A percentile compares a stretch with the other conserved stretches of the same genome.
phyloP scores from a whole-genome alignment of 2,888 invertebrate species.

The Drosophila limbata region DNA sequence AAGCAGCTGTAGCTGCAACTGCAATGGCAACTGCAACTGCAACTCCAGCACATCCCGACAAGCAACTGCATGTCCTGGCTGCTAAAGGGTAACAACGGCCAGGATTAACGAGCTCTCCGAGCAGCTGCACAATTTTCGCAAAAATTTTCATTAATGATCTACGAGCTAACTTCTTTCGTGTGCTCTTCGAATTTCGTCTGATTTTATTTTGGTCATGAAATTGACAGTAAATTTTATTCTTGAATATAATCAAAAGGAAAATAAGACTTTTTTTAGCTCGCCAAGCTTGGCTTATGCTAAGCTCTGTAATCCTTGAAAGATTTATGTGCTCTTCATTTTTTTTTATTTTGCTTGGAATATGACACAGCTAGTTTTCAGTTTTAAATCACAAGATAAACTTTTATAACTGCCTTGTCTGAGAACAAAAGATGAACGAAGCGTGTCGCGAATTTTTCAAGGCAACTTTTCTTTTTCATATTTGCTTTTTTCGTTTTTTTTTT shows the following conservation, averaged over 20 bases:
- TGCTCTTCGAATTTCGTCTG: neutral
- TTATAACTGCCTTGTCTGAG: slow-evolving; percentile 38
- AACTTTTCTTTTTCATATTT: slow-evolving; percentile 40
- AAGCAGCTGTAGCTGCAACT: slow-evolving; percentile 68
- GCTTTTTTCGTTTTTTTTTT: slow-evolving; percentile 1
- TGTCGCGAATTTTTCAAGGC: slow-evolving; percentile 48
- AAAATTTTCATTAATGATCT: slow-evolving; percentile 70
- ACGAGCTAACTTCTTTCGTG: neutral
- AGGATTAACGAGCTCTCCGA: slow-evolving; percentile 39
- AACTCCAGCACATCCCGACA: slow-evolving; percentile 11
- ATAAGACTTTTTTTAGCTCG: slow-evolving; percentile 3
- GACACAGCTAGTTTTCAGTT: slow-evolving; percentile 43
- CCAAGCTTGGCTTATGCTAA: slow-evolving; percentile 34
- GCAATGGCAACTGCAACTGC: neutral
- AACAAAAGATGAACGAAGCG: slow-evolving; percentile 47
- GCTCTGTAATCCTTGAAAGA: slow-evolving; percentile 45
- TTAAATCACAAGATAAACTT: slow-evolving; percentile 58
- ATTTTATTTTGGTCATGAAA: slow-evolving; percentile 11
- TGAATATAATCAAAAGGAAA: slow-evolving; percentile 12
- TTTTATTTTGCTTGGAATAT: slow-evolving; percentile 15
- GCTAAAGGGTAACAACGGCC: slow-evolving; percentile 57
- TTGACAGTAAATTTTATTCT: slow-evolving; percentile 35
- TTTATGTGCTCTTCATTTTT: slow-evolving; percentile 26
- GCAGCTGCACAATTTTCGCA: slow-evolving; percentile 53
- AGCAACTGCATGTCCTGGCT: slow-evolving; percentile 39